Conservation (phyloP, 2,113 vertebrate species). For the Spea multiplicata region DNA sequence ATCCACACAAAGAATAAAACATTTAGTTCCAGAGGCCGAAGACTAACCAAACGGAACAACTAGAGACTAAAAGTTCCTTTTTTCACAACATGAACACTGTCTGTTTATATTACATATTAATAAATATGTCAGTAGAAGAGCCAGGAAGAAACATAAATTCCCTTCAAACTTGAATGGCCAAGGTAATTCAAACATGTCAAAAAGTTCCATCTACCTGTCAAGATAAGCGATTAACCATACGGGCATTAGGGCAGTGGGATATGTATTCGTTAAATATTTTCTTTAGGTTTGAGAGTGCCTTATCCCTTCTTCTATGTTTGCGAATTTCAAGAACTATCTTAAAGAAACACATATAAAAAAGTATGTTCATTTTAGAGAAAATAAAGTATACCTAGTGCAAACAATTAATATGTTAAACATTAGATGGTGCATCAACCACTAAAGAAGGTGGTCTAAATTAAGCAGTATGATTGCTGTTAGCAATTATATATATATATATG, state of each 20-base stretch:
- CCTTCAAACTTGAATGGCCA: background rate
- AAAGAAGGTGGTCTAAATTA: too few relatives aligned
- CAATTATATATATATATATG: too few relatives aligned
- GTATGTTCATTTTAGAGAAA: too few relatives aligned
- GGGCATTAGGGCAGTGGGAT: background rate
- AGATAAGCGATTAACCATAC: background rate
- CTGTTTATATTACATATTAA: conserved; percentile 34
- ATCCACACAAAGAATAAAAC: conserved; percentile 42
- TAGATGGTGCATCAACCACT: too few relatives aligned
- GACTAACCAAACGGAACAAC: conserved; percentile 46
- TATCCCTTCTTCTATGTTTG: too few relatives aligned
- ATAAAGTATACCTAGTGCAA: too few relatives aligned
- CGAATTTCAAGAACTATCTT: too few relatives aligned
- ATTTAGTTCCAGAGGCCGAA: conserved; percentile 33
- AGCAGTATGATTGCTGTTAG: too few relatives aligned
- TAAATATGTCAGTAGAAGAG: conserved; percentile 32
- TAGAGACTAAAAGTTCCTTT: conserved; percentile 39
- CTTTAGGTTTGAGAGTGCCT: too few relatives aligned
- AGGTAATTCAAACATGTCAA: conserved; percentile 20
- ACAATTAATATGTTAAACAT: too few relatives aligned
- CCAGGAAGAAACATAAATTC: background rate
- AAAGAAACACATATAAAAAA: too few relatives aligned
- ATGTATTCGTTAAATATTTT: too few relatives aligned
- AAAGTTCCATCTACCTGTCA: background rate
- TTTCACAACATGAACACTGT: conserved; percentile 22